Conservation (phyloP, 2,888 invertebrate species). For the Rhingia rostrata region DNA sequence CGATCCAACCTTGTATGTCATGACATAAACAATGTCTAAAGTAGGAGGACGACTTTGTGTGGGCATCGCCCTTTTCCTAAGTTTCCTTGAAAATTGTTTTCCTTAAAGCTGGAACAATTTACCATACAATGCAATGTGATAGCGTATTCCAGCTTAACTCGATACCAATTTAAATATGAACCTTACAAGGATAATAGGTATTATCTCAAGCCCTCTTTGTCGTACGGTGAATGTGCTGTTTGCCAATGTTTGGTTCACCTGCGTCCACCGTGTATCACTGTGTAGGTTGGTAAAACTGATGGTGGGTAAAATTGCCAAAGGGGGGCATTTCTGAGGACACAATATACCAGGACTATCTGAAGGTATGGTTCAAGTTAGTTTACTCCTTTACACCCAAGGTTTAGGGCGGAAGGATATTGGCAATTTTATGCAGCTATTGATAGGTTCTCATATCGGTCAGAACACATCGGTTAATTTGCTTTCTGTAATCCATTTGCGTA, state of each 20-base stretch:
- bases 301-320: constrained; percentile 52
- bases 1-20: not conserved
- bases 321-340: constrained; percentile 26
- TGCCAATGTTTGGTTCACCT: constrained; percentile 49
- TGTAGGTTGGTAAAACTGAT: constrained; percentile 1
- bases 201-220: constrained; percentile 62
- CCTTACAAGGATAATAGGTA: constrained; percentile 70
- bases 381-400: constrained; percentile 37
- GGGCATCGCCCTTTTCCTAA: constrained; percentile 10
- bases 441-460: constrained; percentile 49
- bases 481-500: constrained; percentile 42
- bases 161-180: constrained; percentile 69
- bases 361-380: constrained; percentile 16
- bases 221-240: constrained; percentile 26
- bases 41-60: not conserved
- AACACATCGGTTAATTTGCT: constrained; percentile 41
- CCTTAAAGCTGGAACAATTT: constrained; percentile 59
- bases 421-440: constrained; percentile 67
- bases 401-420: constrained; percentile 58
- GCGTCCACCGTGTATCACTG: constrained; percentile 9
- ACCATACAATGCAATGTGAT: constrained; percentile 34
- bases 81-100: constrained; percentile 57
- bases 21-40: constrained; percentile 39
- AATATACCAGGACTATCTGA: not conserved
- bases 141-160: constrained; percentile 43